Evolutionary conservation across 2,888 invertebrate genomes (phyloP).

Genomic region (Aspidiotus rigidus): DNA sequence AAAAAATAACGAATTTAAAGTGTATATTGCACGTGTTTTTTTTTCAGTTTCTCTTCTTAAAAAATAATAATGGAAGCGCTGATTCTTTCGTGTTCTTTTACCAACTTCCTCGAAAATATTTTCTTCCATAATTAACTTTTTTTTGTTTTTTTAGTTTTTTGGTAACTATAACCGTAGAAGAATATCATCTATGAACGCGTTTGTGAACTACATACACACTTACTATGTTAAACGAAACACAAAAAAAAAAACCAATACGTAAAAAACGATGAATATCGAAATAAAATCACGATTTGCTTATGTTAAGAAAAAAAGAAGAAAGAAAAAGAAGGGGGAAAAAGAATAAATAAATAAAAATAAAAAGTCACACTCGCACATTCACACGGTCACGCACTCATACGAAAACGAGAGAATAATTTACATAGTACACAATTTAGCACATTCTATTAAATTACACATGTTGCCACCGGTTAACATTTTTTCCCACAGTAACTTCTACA

Average conservation of each 20-base stretch:
- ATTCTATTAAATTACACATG: too few relatives aligned
- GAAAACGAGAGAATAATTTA: too few relatives aligned
- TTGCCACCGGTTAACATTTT: background rate
- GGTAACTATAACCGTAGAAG: conserved; percentile 2
- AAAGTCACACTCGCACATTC: background rate
- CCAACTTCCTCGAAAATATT: too few relatives aligned
- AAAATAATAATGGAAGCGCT: conserved; percentile 18
- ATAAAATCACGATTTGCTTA: conserved; percentile 4
- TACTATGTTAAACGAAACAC: background rate
- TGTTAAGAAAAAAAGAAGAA: background rate
- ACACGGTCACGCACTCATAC: too few relatives aligned
- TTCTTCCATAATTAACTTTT: background rate
- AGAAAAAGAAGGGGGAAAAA: background rate
- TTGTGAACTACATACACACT: background rate
- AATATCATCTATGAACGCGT: background rate
- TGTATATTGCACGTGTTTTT: conserved; percentile 21
- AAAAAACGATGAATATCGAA: conserved; percentile 4
- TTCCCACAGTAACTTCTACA: conserved; percentile 2
- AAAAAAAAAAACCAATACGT: background rate
- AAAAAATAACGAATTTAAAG: conserved; percentile 1
- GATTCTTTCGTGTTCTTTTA: background rate
- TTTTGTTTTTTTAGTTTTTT: background rate
- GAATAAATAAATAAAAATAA: conserved; percentile 1
- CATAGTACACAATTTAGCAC: too few relatives aligned
- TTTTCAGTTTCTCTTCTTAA: background rate